phyloP scores from a whole-genome alignment of 2,797 vertebrate species.

The Esox masquinongy region DNA sequence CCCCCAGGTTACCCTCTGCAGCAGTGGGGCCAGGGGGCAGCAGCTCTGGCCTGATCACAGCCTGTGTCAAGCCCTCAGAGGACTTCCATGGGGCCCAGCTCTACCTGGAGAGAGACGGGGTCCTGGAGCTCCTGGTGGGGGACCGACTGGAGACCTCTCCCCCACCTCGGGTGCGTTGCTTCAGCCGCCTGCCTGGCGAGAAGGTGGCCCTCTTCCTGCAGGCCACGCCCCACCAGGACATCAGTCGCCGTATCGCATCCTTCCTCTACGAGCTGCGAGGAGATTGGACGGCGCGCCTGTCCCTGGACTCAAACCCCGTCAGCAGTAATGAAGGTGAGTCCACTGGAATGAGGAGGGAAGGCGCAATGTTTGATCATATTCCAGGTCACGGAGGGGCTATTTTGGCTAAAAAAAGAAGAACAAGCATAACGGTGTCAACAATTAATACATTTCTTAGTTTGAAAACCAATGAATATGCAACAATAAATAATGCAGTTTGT shows the following conservation, averaged over 20 bases:
- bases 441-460: not conserved
- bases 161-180: constrained; percentile 79
- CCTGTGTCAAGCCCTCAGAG: constrained; percentile 82
- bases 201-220: constrained; percentile 88
- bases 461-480: not conserved
- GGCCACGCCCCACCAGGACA: constrained; percentile 88
- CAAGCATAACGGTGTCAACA: too few relatives aligned
- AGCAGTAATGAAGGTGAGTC: constrained; percentile 77
- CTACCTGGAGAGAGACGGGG: constrained; percentile 84
- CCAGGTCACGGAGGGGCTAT: not conserved
- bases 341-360: constrained; percentile 20
- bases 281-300: constrained; percentile 76
- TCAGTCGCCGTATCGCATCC: constrained; percentile 88
- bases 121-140: constrained; percentile 84
- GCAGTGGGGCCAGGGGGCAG: constrained; percentile 59
- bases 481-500: not conserved
- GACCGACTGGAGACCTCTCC: constrained; percentile 68
- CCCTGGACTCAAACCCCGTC: constrained; percentile 70
- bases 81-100: constrained; percentile 88
- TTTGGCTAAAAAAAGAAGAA: not conserved
- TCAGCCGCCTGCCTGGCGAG: constrained; percentile 81
- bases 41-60: constrained; percentile 75
- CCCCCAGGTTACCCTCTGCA: constrained; percentile 73
- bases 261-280: constrained; percentile 88
- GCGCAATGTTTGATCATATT: not conserved